Percentiles rank a stretch among this genome's conserved stretches.
These are phyloP conservation scores for Mellivora capensis DNA, from an alignment of 2,113 vertebrate genomes.

Conservation along the genomic window DNA sequence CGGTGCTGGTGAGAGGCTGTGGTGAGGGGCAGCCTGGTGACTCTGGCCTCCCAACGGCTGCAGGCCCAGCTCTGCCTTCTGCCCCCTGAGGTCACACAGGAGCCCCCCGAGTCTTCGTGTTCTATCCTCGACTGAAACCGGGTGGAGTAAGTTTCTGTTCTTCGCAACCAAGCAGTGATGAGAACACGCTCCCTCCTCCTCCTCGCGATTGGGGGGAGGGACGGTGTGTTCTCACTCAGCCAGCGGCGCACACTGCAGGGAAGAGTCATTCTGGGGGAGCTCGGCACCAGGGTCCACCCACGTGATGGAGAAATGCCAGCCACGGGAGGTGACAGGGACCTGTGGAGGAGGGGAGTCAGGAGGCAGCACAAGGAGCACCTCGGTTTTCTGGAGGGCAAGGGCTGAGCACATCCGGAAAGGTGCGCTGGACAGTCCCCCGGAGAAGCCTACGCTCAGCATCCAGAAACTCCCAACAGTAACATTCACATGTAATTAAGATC, in stretches of 20 bases:
- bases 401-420: background rate
- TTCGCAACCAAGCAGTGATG: background rate
- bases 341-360: background rate
- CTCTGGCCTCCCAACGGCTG: background rate
- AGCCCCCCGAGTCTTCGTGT: background rate
- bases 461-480: background rate
- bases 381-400: background rate
- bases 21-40: background rate
- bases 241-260: background rate
- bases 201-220: background rate
- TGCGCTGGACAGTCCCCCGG: background rate
- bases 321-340: fast-evolving
- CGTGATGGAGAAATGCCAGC: background rate
- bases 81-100: background rate
- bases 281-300: background rate
- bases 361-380: background rate
- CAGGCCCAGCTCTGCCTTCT: background rate
- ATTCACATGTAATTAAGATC: fast-evolving
- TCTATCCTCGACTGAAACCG: background rate
- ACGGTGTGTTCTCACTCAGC: background rate
- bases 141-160: background rate
- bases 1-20: fast-evolving
- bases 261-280: background rate
- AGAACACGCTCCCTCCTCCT: background rate
- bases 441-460: background rate